phyloP scores from a whole-genome alignment of 2,113 vertebrate genomes.

The Pogonocichla stellata region DNA sequence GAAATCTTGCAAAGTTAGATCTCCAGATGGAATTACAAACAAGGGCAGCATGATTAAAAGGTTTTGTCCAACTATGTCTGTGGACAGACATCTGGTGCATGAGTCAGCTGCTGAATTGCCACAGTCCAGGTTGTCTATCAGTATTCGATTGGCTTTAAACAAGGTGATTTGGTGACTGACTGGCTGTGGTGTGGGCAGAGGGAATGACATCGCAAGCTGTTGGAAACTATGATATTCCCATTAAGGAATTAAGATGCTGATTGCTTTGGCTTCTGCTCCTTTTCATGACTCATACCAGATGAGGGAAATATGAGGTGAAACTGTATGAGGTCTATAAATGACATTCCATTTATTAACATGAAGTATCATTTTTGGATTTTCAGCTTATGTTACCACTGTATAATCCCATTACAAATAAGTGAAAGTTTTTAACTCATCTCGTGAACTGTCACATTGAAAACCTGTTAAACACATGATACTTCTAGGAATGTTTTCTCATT shows the following conservation, averaged over 20 bases:
- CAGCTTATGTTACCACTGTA: neutral
- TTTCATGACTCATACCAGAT: neutral
- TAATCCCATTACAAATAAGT: neutral
- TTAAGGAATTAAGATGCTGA: neutral
- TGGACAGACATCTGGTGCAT: neutral
- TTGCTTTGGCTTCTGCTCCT: neutral
- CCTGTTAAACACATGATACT: neutral
- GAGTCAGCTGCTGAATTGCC: neutral
- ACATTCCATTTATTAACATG: neutral
- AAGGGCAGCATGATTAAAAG: neutral
- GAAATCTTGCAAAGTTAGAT: neutral
- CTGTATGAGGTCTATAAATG: neutral
- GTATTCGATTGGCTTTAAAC: neutral
- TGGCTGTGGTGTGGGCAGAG: neutral
- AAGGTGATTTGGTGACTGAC: neutral
- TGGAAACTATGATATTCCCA: neutral
- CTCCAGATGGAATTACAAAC: neutral
- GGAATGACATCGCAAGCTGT: neutral
- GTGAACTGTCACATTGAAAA: neutral
- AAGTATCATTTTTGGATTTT: neutral
- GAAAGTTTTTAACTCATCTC: neutral
- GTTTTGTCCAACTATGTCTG: neutral
- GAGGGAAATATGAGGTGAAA: neutral
- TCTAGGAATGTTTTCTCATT: neutral
- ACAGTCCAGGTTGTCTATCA: neutral